Percentiles rank a stretch among this genome's conserved stretches.
Conservation (phyloP, 2,113 vertebrate species). For the Nibea coibor region DNA sequence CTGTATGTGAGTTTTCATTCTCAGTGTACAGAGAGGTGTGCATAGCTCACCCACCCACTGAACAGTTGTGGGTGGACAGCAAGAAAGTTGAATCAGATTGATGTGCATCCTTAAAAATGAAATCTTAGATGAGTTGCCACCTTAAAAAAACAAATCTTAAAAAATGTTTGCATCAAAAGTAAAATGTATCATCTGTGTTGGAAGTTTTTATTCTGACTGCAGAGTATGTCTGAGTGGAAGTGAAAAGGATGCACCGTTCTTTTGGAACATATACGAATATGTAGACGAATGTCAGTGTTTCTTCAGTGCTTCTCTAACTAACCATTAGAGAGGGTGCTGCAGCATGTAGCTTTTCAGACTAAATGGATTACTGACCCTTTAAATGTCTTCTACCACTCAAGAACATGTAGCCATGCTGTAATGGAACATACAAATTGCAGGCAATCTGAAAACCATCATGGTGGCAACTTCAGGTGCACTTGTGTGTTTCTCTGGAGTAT, state of each 20-base stretch:
- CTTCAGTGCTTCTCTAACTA: too few species aligned
- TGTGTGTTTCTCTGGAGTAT: background rate
- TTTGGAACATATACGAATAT: background rate
- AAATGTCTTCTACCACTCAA: background rate
- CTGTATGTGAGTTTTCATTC: background rate
- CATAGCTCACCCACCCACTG: background rate
- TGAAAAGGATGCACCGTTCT: background rate
- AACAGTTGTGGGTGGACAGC: conserved; percentile 11
- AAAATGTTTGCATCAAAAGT: background rate
- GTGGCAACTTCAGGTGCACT: background rate
- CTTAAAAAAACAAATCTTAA: background rate
- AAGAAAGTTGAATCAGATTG: background rate
- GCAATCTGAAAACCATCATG: background rate
- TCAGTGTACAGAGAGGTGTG: background rate
- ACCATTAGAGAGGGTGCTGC: background rate
- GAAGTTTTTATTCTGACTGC: background rate
- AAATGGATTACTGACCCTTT: background rate
- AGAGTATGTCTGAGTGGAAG: background rate
- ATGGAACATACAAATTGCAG: background rate
- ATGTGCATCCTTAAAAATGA: conserved; percentile 1
- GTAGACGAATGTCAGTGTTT: background rate
- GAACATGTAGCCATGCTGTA: background rate
- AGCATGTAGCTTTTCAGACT: background rate
- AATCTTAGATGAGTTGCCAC: conserved; percentile 14
- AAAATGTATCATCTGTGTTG: background rate